Percentiles rank a stretch among this genome's conserved stretches.
phyloP scores from a whole-genome alignment of 2,888 invertebrate species.

The Platypus cylindrus region DNA sequence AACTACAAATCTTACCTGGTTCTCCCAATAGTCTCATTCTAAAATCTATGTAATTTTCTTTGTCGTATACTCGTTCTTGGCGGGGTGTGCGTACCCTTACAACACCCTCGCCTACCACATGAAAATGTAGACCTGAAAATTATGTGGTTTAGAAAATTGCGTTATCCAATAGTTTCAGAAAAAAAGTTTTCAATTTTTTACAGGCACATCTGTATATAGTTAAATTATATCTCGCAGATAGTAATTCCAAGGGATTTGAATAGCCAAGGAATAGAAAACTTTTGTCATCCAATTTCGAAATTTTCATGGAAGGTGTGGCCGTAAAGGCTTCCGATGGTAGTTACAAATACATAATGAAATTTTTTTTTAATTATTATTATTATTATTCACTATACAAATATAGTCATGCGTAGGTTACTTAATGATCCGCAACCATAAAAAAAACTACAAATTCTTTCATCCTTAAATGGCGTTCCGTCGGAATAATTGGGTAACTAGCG shows the following conservation, averaged over 20 bases:
- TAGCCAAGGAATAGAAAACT: too few relatives aligned
- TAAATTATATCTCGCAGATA: too few relatives aligned
- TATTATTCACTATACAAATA: not conserved
- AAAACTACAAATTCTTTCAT: not conserved
- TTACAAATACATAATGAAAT: too few relatives aligned
- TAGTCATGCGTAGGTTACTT: constrained; percentile 8
- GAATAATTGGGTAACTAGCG: not conserved
- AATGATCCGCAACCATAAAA: not conserved
- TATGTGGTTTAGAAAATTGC: too few relatives aligned
- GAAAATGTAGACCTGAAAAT: constrained; percentile 73
- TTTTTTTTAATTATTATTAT: constrained; percentile 4
- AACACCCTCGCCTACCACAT: constrained; percentile 88
- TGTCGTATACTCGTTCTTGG: constrained; percentile 76
- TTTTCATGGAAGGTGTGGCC: too few relatives aligned
- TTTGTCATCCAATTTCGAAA: too few relatives aligned
- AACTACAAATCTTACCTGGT: constrained; percentile 47
- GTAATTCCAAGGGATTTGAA: too few relatives aligned
- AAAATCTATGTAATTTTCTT: constrained; percentile 91
- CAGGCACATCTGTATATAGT: too few relatives aligned
- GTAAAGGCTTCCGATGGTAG: too few relatives aligned
- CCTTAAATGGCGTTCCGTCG: not conserved
- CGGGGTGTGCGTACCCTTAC: constrained; percentile 74
- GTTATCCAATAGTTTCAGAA: too few relatives aligned
- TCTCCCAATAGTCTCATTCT: constrained; percentile 85
- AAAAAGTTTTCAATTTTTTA: too few relatives aligned